phyloP scores from a whole-genome alignment of 2,888 invertebrate species.

The Ditylenchus weischeri region DNA sequence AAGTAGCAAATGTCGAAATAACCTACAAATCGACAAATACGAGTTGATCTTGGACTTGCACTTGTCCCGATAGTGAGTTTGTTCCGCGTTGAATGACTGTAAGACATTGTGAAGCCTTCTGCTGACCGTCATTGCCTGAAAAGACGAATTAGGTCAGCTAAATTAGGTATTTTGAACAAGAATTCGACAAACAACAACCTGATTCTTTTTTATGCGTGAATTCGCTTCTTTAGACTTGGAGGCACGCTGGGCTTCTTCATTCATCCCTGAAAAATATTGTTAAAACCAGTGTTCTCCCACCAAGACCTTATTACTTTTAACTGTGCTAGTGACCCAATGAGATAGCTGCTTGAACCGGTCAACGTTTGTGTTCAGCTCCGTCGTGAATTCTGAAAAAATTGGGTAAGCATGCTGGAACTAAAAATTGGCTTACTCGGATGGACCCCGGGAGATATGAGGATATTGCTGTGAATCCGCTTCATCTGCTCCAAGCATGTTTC shows the following conservation, averaged over 20 bases:
- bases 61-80: conserved; percentile 32
- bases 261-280: conserved; percentile 23
- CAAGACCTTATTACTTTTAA: conserved; percentile 16
- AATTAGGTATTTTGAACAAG: too few relatives aligned
- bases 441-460: conserved; percentile 31
- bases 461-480: conserved; percentile 31
- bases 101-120: conserved; percentile 26
- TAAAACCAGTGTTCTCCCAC: neutral
- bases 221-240: conserved; percentile 14
- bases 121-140: conserved; percentile 28
- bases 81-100: conserved; percentile 31
- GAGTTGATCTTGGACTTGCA: conserved; percentile 31
- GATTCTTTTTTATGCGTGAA: conserved; percentile 34
- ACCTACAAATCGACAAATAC: conserved; percentile 31
- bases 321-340: conserved; percentile 13
- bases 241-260: conserved; percentile 15
- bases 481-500: conserved; percentile 21
- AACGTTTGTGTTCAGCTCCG: conserved; percentile 28
- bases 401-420: too few relatives aligned
- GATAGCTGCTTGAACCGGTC: conserved; percentile 29
- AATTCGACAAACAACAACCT: conserved; percentile 18
- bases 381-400: conserved; percentile 28
- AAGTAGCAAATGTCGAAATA: neutral
- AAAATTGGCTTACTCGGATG: conserved; percentile 19
- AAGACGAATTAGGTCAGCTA: neutral